Conservation (phyloP, 2,888 invertebrate genomes). For the Anagyrus pseudococci region DNA sequence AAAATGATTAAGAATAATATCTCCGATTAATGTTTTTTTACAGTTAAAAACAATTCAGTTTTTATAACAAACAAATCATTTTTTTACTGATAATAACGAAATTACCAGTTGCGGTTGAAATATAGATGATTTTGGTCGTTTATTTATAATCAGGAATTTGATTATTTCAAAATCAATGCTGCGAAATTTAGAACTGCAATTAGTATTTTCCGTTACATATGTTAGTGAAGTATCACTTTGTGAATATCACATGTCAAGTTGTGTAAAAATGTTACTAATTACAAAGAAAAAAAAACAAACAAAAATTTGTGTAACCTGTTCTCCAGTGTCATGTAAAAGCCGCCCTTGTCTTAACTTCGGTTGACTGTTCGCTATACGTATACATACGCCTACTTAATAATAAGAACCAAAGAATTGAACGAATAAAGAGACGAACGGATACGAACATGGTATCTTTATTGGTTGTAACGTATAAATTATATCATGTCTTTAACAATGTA, state of each 20-base stretch:
- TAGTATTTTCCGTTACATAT: conserved; percentile 11
- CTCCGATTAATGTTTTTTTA: conserved; percentile 2
- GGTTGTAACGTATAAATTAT: too few species aligned
- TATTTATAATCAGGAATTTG: background rate
- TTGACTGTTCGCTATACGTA: conserved; percentile 29
- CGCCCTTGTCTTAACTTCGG: conserved; percentile 23
- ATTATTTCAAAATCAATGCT: background rate
- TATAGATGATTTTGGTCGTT: background rate
- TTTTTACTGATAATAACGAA: conserved; percentile 6
- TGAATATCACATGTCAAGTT: conserved; percentile 20
- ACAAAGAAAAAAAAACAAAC: conserved; percentile 3
- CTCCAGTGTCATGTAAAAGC: conserved; percentile 25
- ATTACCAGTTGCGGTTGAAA: conserved; percentile 6
- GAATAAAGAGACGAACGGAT: too few species aligned
- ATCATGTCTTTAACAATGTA: conserved; percentile 1
- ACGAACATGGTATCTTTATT: too few species aligned
- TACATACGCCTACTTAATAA: too few species aligned
- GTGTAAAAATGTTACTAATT: conserved; percentile 38
- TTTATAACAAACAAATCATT: conserved; percentile 13
- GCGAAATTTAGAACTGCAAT: conserved; percentile 5
- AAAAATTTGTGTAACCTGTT: conserved; percentile 27
- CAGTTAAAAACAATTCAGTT: conserved; percentile 1
- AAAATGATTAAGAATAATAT: conserved; percentile 11
- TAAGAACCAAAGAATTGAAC: too few species aligned
- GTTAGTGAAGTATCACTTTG: conserved; percentile 17